Evolutionary conservation across 1,140 invertebrate genomes (phyloP).

Genomic region (Lepidurus arcticus): DNA sequence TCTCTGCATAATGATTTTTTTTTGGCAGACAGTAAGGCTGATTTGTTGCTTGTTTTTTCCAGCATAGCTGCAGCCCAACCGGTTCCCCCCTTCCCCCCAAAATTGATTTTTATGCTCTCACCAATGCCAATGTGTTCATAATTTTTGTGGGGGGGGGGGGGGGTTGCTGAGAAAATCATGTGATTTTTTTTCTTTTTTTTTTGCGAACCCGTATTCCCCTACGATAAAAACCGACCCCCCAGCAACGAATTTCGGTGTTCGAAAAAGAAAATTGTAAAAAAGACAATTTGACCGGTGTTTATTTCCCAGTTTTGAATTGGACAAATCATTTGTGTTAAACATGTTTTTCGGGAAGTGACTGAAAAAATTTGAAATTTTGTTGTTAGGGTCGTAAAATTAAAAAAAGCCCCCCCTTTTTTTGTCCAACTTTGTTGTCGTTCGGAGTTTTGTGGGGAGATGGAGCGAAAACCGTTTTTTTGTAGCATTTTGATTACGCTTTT

Average conservation of each 20-base stretch:
- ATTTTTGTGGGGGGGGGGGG: neutral
- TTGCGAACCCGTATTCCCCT: neutral
- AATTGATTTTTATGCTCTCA: neutral
- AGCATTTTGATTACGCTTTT: constrained; percentile 22
- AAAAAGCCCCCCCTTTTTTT: neutral
- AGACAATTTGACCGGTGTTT: neutral
- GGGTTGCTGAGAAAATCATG: no score
- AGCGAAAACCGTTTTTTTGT: constrained; percentile 3
- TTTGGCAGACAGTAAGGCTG: no score
- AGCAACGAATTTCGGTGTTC: constrained; percentile 7
- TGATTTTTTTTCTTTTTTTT: neutral
- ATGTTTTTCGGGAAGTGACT: neutral
- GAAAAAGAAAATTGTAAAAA: neutral
- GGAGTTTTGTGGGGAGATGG: neutral
- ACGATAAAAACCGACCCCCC: neutral
- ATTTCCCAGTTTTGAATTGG: neutral
- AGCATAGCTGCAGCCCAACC: neutral
- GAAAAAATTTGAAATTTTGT: neutral
- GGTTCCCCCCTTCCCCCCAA: constrained; percentile 12
- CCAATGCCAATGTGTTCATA: constrained; percentile 10
- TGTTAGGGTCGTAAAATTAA: neutral
- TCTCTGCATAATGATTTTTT: neutral
- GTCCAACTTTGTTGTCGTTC: neutral
- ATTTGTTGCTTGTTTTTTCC: no score
- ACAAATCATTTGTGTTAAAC: no score